These are phyloP conservation scores for Xiphorhynchus elegans DNA, from an alignment of 2,113 vertebrate genomes.

Conservation along the genomic window DNA sequence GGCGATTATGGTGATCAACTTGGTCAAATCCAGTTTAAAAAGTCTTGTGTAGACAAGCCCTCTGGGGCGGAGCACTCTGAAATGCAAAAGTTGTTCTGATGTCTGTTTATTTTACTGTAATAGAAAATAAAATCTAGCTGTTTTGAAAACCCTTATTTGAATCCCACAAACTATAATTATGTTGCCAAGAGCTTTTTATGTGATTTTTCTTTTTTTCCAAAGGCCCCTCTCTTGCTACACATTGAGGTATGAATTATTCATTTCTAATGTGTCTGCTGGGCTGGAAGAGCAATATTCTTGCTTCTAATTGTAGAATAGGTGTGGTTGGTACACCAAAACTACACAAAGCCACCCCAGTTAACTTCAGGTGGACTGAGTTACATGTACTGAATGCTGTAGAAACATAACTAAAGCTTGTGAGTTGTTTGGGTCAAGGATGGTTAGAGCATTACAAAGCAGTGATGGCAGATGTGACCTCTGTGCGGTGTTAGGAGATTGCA, in stretches of 20 bases:
- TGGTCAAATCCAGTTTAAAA: constrained; percentile 14
- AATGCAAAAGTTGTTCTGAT: constrained; percentile 43
- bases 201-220: constrained; percentile 64
- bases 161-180: constrained; percentile 44
- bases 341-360: not conserved
- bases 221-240: constrained; percentile 61
- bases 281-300: constrained; percentile 53
- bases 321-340: constrained; percentile 6
- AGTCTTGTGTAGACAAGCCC: constrained; percentile 9
- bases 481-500: not conserved
- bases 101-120: constrained; percentile 54
- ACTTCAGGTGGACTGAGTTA: constrained; percentile 14
- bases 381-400: not conserved
- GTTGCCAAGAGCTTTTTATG: constrained; percentile 64
- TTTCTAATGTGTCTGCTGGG: constrained; percentile 60
- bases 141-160: constrained; percentile 57
- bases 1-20: constrained; percentile 16
- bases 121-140: constrained; percentile 42
- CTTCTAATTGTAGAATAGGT: constrained; percentile 61
- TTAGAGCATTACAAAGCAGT: constrained; percentile 23
- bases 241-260: constrained; percentile 63
- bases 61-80: constrained; percentile 1
- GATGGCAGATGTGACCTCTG: constrained; percentile 10
- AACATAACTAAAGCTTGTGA: constrained; percentile 8
- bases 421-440: not conserved